Conservation (phyloP, 1,140 invertebrate genomes). For the Drosophila dunni region DNA sequence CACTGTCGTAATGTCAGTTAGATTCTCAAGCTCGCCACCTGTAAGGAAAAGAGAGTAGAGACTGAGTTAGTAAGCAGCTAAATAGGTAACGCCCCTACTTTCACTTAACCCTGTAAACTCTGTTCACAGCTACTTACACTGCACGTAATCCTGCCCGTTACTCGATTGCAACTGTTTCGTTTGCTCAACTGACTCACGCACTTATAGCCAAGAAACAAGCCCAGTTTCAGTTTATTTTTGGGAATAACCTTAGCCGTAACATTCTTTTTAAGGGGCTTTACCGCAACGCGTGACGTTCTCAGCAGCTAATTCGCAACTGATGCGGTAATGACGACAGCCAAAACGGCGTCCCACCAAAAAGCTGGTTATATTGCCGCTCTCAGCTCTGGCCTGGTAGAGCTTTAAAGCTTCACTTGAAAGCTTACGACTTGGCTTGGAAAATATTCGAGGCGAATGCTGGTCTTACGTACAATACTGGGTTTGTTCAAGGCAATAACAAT, state of each 20-base stretch:
- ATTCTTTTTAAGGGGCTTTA: constrained; percentile 50
- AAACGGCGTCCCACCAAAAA: constrained; percentile 23
- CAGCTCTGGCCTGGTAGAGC: background rate
- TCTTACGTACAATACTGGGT: constrained; percentile 24
- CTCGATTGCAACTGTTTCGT: constrained; percentile 49
- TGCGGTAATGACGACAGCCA: constrained; percentile 14
- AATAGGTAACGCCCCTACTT: background rate
- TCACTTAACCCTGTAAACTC: background rate
- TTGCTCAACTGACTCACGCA: constrained; percentile 58
- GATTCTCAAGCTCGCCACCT: constrained; percentile 70
- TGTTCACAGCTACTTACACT: constrained; percentile 27
- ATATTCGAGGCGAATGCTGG: constrained; percentile 26
- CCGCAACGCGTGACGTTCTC: constrained; percentile 45
- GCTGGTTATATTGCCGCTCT: constrained; percentile 35
- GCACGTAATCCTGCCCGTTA: constrained; percentile 30
- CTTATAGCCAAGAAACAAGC: constrained; percentile 54
- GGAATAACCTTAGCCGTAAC: constrained; percentile 43
- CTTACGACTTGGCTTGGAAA: constrained; percentile 23
- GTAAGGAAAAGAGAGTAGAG: constrained; percentile 9
- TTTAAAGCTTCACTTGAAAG: constrained; percentile 12
- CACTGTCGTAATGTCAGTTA: constrained; percentile 36
- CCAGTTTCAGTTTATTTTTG: constrained; percentile 63
- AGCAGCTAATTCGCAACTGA: constrained; percentile 59
- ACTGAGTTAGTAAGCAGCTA: constrained; percentile 6
- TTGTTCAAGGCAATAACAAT: constrained; percentile 30